These are phyloP conservation scores for Cephonodes hylas DNA, from an alignment of 2,888 invertebrate species.

Conservation along the genomic window DNA sequence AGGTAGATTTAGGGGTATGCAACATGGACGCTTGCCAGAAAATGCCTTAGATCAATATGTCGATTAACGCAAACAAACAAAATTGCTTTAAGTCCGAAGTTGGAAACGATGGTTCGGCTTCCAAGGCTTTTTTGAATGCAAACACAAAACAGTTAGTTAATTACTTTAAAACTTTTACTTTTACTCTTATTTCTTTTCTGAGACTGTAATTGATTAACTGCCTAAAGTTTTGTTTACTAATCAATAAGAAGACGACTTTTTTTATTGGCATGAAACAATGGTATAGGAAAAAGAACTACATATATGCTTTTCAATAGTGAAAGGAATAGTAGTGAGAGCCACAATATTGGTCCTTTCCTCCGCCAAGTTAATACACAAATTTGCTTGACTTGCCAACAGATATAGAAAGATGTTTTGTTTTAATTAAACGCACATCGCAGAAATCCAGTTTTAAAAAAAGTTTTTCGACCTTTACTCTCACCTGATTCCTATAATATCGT, in stretches of 20 bases:
- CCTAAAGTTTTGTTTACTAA: background rate
- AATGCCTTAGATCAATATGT: conserved; percentile 7
- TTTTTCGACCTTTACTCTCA: too few relatives aligned
- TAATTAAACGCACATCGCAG: too few relatives aligned
- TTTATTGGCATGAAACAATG: background rate
- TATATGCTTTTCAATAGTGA: too few relatives aligned
- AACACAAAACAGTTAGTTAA: background rate
- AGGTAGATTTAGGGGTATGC: conserved; percentile 3
- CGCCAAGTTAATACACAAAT: too few relatives aligned
- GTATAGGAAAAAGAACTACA: background rate
- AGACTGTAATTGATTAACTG: background rate
- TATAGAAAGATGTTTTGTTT: too few relatives aligned
- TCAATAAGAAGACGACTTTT: background rate
- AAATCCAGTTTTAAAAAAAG: too few relatives aligned
- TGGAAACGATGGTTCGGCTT: background rate
- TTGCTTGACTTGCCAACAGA: too few relatives aligned
- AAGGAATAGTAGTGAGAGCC: too few relatives aligned
- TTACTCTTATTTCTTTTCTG: background rate
- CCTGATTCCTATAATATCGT: too few relatives aligned
- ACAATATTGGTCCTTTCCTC: too few relatives aligned
- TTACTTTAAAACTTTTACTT: background rate
- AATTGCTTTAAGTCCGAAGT: background rate
- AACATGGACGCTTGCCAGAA: conserved; percentile 8
- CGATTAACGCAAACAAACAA: conserved; percentile 1
- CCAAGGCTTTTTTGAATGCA: background rate